phyloP scores from a whole-genome alignment of 2,797 vertebrate genomes.

The Falco berigora region DNA sequence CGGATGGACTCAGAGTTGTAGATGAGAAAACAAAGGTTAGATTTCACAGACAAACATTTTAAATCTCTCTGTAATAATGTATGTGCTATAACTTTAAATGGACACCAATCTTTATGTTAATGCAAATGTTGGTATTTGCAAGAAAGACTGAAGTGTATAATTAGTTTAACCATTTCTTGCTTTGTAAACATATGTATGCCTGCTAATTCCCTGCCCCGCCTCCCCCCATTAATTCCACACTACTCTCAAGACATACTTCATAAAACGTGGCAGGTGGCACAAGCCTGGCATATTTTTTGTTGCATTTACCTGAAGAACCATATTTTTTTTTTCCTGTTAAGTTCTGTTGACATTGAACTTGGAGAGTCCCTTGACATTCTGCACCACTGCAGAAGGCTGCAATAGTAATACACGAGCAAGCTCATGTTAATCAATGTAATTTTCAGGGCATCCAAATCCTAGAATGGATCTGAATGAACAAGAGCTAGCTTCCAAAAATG shows the following conservation, averaged over 20 bases:
- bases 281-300: not conserved
- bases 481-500: not conserved
- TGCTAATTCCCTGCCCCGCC: not conserved
- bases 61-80: not conserved
- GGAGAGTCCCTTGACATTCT: not conserved
- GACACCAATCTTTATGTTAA: not conserved
- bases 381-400: not conserved
- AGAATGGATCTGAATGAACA: not conserved
- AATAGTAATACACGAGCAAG: not conserved
- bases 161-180: not conserved
- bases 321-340: not conserved
- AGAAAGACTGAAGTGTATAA: not conserved
- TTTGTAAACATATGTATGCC: not conserved
- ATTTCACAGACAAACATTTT: not conserved
- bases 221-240: not conserved
- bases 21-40: conserved; percentile 99
- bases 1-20: conserved; percentile 95
- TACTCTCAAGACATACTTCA: not conserved
- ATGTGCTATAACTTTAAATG: not conserved
- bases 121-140: not conserved
- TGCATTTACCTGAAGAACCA: not conserved
- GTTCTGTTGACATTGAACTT: not conserved
- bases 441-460: not conserved
- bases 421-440: not conserved
- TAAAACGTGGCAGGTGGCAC: not conserved